Evolutionary conservation across 2,797 vertebrate species (phyloP).

Genomic region (Cottoperca gobio): DNA sequence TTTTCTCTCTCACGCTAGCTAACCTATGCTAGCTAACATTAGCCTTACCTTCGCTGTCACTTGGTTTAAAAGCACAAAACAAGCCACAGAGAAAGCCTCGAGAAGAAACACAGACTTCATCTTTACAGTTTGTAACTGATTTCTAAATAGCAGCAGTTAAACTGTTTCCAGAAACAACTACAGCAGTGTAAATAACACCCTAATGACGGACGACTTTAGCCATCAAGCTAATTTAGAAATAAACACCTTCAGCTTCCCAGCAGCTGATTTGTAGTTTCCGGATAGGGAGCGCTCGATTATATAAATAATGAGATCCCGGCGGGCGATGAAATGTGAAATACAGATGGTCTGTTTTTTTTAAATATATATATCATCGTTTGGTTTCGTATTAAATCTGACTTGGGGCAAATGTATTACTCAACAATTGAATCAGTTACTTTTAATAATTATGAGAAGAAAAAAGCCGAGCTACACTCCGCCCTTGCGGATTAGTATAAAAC

Average conservation of each 20-base stretch:
- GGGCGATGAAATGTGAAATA: slow-evolving; percentile 1
- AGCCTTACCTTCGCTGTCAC: slow-evolving; percentile 82
- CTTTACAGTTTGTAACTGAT: slow-evolving; percentile 9
- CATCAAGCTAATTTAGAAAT: slow-evolving; percentile 49
- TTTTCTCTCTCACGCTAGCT: slow-evolving; percentile 25
- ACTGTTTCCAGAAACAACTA: neutral
- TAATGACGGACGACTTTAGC: slow-evolving; percentile 25
- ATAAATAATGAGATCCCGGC: fast-evolving
- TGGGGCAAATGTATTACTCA: fast-evolving
- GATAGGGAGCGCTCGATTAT: neutral
- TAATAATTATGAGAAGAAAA: neutral
- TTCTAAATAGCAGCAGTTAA: neutral
- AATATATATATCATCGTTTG: neutral
- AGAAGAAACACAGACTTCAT: slow-evolving; percentile 68
- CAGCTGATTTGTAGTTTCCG: slow-evolving; percentile 76
- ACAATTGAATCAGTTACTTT: neutral
- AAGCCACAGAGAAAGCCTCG: slow-evolving; percentile 54
- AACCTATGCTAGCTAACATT: slow-evolving; percentile 29
- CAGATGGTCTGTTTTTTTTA: fast-evolving
- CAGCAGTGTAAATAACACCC: neutral
- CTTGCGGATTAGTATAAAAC: fast-evolving
- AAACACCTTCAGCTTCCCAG: slow-evolving; percentile 53
- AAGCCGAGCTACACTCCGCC: neutral
- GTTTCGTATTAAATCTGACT: neutral
- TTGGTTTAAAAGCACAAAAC: slow-evolving; percentile 71